These are phyloP conservation scores for Diabrotica balteata DNA, from an alignment of 2,888 invertebrate genomes.

Conservation along the genomic window DNA sequence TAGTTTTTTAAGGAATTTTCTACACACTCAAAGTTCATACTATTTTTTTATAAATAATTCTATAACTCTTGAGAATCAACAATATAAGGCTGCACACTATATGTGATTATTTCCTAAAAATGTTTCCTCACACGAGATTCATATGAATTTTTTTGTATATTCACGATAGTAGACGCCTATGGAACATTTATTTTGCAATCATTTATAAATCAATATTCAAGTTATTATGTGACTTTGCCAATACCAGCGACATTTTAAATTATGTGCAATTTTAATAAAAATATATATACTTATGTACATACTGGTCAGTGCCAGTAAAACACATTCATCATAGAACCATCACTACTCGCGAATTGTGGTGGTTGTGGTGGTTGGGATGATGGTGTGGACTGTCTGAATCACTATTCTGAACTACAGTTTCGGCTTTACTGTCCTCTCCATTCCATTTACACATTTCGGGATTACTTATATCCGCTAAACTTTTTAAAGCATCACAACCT, in stretches of 20 bases:
- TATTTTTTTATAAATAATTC: too few species aligned
- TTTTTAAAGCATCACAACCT: slow-evolving; percentile 53
- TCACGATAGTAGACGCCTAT: too few species aligned
- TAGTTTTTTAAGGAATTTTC: too few species aligned
- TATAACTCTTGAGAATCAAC: too few species aligned
- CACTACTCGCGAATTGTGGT: slow-evolving; percentile 60
- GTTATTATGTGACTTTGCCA: slow-evolving; percentile 16
- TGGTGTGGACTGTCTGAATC: slow-evolving; percentile 58
- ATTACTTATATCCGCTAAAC: slow-evolving; percentile 54
- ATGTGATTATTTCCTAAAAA: too few species aligned
- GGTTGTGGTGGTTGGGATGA: slow-evolving; percentile 55
- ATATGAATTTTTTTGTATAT: too few species aligned
- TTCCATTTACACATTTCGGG: slow-evolving; percentile 58
- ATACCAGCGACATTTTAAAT: slow-evolving; percentile 42
- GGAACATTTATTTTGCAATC: too few species aligned
- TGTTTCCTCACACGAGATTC: too few species aligned
- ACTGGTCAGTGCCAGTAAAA: slow-evolving; percentile 35
- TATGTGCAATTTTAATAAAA: slow-evolving; percentile 48
- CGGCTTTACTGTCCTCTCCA: slow-evolving; percentile 50
- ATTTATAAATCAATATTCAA: too few species aligned
- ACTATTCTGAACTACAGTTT: slow-evolving; percentile 49
- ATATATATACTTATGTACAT: slow-evolving; percentile 54
- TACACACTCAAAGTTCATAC: too few species aligned
- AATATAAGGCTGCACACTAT: too few species aligned
- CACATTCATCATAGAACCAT: slow-evolving; percentile 61